Percentiles rank a stretch among this genome's conserved stretches.
These are phyloP conservation scores for Todiramphus chloris DNA, from an alignment of 2,113 vertebrate genomes.

Conservation along the genomic window DNA sequence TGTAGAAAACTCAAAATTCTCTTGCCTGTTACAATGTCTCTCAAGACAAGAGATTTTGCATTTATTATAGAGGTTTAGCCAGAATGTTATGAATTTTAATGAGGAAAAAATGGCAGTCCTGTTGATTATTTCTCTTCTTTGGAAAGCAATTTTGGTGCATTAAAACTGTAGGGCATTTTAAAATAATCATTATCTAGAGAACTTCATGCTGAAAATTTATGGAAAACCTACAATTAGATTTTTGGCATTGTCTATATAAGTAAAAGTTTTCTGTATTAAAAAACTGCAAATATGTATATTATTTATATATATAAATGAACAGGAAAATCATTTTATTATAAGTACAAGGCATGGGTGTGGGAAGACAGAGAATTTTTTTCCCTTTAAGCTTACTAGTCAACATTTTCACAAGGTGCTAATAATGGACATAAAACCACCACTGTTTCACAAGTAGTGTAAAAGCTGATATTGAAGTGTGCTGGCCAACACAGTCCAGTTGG, in stretches of 20 bases:
- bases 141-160: background rate
- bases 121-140: background rate
- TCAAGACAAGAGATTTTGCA: background rate
- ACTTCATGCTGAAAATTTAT: background rate
- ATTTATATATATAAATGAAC: background rate
- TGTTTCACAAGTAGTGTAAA: background rate
- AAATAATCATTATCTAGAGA: background rate
- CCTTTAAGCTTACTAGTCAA: background rate
- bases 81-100: background rate
- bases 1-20: background rate
- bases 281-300: background rate
- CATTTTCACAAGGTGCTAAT: background rate
- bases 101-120: background rate
- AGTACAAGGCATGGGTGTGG: background rate
- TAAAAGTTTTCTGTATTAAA: background rate
- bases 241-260: background rate
- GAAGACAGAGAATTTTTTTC: background rate
- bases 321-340: background rate
- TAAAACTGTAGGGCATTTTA: background rate
- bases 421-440: background rate
- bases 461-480: background rate
- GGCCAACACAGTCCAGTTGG: background rate
- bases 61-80: background rate
- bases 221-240: background rate
- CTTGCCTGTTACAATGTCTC: background rate